Evolutionary conservation across 2,888 invertebrate species (phyloP), one percentile per base, ranked within the genome.

Genomic region (Idaea straminata): DNA sequence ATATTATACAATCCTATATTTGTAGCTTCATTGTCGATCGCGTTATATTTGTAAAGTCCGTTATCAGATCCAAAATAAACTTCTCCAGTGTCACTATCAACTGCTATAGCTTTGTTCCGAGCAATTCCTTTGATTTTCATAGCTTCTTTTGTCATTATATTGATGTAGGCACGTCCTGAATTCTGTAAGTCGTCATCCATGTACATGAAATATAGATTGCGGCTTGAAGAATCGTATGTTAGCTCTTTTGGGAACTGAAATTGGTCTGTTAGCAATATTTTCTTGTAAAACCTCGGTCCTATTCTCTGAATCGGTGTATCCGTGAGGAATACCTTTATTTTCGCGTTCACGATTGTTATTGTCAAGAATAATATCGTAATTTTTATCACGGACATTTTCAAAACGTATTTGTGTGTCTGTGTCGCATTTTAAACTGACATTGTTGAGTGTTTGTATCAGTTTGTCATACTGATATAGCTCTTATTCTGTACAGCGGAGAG

Each of bases 21-120:
- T 0, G 47, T 67, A 6, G 90, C 91, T 65, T 75, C 72, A 16
- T 88, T 86, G 13, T 68, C 66, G 1, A 89, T 34, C 0, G 87
- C 80, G 67, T 92, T 85, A 64, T 87, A 90, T 76, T 86, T 88
- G 69, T 91, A 92, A 0, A 92, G 69, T 3, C 91, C 91, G 65
- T 92, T 80, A 25, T 89, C 88, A 0, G 91, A 86, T 13, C 92
- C 92, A 65, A 92, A 92, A 67, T 90, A 92, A 0, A 91, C 87
- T 13, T 90, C 87, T 1, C 92, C 82, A 0, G 84, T 82, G 0
- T 89, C 91, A 0, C 74, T 0, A 65, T 92, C 90, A 0, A 91
- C 85, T 0, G 87, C 90, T 15, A 87, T 85, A 0, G 91, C 92
- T 73, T 89, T 91, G 65, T 91, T 91, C 61, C 79, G 86, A 62